These are phyloP conservation scores for Discoglossus pictus DNA, from an alignment of 2,797 vertebrate species.

Conservation along the genomic window DNA sequence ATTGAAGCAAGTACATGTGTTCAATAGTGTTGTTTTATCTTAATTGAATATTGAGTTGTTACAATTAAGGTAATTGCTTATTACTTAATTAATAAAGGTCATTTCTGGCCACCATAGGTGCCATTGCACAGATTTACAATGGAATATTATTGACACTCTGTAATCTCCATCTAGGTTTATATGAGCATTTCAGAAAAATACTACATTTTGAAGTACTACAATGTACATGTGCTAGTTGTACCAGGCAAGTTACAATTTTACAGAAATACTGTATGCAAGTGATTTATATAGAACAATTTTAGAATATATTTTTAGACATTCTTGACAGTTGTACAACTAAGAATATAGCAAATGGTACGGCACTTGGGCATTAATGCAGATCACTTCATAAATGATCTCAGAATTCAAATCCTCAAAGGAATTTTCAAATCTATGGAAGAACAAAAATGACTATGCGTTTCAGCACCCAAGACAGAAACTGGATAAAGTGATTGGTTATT, in stretches of 20 bases:
- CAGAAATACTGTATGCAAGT: neutral
- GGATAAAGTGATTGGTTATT: conserved; percentile 41
- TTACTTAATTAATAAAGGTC: too few relatives aligned
- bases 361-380: conserved; percentile 37
- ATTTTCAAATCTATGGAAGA: conserved; percentile 33
- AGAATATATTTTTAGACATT: conserved; percentile 15
- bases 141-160: too few relatives aligned
- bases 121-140: too few relatives aligned
- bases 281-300: conserved; percentile 6
- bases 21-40: too few relatives aligned
- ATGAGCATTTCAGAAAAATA: too few relatives aligned
- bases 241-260: conserved; percentile 12
- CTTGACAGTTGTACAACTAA: conserved; percentile 13
- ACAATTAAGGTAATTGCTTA: too few relatives aligned
- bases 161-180: too few relatives aligned
- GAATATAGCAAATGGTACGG: conserved; percentile 34
- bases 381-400: conserved; percentile 28
- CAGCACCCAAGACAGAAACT: conserved; percentile 25
- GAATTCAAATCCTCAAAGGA: conserved; percentile 41
- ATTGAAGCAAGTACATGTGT: too few relatives aligned
- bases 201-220: too few relatives aligned
- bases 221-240: too few relatives aligned
- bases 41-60: too few relatives aligned
- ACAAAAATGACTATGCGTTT: conserved; percentile 38
- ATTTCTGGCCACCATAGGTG: too few relatives aligned